Evolutionary conservation across 37 sponge, comb jelly and placozoan species (phyloP).

Genomic region (Axinella damicornis): DNA sequence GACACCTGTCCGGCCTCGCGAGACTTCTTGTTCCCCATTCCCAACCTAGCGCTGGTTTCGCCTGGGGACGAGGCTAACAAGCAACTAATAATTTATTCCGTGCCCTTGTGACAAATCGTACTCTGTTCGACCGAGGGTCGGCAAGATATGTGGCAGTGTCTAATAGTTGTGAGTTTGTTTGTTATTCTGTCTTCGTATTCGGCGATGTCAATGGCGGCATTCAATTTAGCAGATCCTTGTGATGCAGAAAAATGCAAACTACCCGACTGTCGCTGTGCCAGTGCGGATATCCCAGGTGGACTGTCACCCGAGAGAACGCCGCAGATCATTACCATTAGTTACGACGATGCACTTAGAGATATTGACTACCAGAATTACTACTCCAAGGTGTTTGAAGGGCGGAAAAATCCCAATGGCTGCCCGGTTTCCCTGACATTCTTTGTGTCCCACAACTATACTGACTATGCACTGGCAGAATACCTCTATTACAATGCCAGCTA

Average conservation of each 20-base stretch:
- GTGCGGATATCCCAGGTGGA: constrained; percentile 61
- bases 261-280: constrained; percentile 62
- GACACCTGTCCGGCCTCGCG: too few relatives aligned
- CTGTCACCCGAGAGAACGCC: constrained; percentile 35
- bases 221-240: constrained; percentile 37
- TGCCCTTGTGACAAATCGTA: too few relatives aligned
- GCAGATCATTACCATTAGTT: constrained; percentile 57
- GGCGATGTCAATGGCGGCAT: too few relatives aligned
- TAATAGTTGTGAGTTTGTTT: too few relatives aligned
- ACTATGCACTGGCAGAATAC: constrained; percentile 61
- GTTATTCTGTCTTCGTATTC: too few relatives aligned
- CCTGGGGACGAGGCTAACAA: too few relatives aligned
- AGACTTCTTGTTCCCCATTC: too few relatives aligned
- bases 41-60: too few relatives aligned
- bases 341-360: constrained; percentile 33
- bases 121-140: too few relatives aligned
- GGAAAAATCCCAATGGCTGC: constrained; percentile 55
- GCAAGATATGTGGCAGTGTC: too few relatives aligned
- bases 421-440: constrained; percentile 48
- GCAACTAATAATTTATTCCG: too few relatives aligned
- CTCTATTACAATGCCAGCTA: constrained; percentile 28
- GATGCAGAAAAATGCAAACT: constrained; percentile 26
- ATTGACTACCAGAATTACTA: constrained; percentile 39
- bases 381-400: neutral
- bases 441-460: constrained; percentile 50